Evolutionary conservation across 2,113 vertebrate species (phyloP).

Genomic region (Elgaria multicarinata): DNA sequence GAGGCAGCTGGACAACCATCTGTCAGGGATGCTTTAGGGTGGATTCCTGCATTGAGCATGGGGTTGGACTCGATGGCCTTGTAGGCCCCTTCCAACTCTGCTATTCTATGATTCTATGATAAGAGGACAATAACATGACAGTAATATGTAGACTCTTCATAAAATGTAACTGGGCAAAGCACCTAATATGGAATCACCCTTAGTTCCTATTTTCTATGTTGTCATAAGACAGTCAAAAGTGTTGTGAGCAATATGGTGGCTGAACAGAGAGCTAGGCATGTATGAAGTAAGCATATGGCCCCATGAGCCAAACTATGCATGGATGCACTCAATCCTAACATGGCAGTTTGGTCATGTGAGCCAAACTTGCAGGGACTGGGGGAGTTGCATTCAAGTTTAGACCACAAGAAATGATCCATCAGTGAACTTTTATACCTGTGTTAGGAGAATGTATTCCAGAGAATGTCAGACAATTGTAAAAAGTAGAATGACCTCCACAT

Average conservation of each 20-base stretch:
- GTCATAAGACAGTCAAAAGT: neutral
- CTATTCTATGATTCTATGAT: no score
- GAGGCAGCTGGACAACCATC: no score
- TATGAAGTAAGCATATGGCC: neutral
- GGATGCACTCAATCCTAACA: no score
- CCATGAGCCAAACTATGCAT: neutral
- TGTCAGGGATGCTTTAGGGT: no score
- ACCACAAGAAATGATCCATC: neutral
- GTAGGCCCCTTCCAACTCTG: no score
- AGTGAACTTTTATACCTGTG: neutral
- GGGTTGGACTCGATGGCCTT: no score
- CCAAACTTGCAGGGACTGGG: neutral
- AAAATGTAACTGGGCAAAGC: no score
- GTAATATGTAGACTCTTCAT: no score
- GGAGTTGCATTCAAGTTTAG: neutral
- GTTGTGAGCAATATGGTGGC: no score
- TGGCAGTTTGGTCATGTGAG: no score
- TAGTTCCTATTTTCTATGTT: neutral
- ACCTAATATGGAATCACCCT: neutral
- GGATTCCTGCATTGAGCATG: no score
- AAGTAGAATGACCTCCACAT: neutral
- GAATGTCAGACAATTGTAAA: neutral
- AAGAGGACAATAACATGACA: no score
- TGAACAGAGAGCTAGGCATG: neutral
- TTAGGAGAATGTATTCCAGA: slow-evolving; percentile 7